Conservation (phyloP, 2,797 vertebrate species). For the Artibeus lituratus region DNA sequence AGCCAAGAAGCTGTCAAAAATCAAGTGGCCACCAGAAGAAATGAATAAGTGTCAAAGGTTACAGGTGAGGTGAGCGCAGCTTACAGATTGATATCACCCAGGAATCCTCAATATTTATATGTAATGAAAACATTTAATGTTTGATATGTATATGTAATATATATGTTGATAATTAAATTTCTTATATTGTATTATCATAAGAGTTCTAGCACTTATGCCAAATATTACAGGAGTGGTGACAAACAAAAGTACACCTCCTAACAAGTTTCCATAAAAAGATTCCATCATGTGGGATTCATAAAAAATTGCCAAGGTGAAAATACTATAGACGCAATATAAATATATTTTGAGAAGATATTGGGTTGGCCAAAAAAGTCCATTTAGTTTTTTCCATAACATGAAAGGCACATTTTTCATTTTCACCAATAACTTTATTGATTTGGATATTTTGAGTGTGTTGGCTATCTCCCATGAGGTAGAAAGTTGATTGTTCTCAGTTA, state of each 20-base stretch:
- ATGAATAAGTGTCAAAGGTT: not conserved
- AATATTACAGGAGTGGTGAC: not conserved
- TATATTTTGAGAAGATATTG: not conserved
- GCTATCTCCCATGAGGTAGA: no score
- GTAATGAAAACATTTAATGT: not conserved
- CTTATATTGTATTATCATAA: not conserved
- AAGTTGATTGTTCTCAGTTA: no score
- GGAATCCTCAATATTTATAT: not conserved
- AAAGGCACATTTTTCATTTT: not conserved
- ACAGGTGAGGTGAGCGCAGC: not conserved
- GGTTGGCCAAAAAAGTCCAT: not conserved
- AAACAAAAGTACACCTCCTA: not conserved
- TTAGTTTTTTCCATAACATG: not conserved
- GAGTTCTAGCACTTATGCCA: not conserved
- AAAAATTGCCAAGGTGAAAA: not conserved
- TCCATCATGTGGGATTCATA: not conserved
- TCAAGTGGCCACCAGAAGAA: not conserved
- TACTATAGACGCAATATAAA: not conserved
- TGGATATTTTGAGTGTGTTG: not conserved
- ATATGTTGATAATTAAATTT: constrained; percentile 7
- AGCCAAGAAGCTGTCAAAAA: not conserved
- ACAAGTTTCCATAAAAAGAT: not conserved
- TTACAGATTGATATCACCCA: not conserved
- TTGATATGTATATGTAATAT: not conserved
- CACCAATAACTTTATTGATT: not conserved